Evolutionary conservation across 2,888 invertebrate genomes (phyloP), one percentile per base, ranked within the genome.

Genomic region (Hypsopygia costalis): DNA sequence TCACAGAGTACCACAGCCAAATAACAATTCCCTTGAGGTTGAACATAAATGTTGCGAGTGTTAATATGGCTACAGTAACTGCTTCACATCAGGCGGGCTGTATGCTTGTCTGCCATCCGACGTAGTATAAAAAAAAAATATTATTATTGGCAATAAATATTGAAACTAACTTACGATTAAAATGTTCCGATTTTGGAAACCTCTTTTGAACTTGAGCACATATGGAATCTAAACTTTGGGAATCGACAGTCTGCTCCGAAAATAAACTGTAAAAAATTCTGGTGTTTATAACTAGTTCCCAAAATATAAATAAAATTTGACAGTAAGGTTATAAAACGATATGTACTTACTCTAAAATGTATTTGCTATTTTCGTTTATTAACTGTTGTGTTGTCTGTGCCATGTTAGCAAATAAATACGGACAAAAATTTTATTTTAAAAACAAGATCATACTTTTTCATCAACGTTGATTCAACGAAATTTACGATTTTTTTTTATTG

Each of bases 171-270:
- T 78, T 71, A 93, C 93, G 85, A 82, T 95, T 95, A 66, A 95
- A 96, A 70, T 93, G 93, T 61, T 96, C 95, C 38, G 92, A 91
- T 70, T 93, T 93, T 11, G 92, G 91, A 72, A 97, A 96, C 55
- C 92, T 92, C 68, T 94, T 95, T 67, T 94, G 94, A 30, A 96
- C 90, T 65, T 94, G 94, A 54, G 91, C 89, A 37, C 94, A 93
- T 58, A 97, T 90, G 32, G 91, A 90, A 62, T 97, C 97, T 66
- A 97, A 88, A 20, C 92, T 92, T 69, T 94, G 93, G 41, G 91
- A 91, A 69, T 94, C 94, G 21, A 94, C 91, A 44, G 92, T 93
- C 71, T 93, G 93, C 66, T 93, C 93, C 47, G 93, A 93, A 59
- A 95, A 89, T 60, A 94, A 90, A 66, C 94, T 94, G 75, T 42